Evolutionary conservation across 2,113 vertebrate genomes (phyloP), one percentile per base, ranked within the genome.

Genomic region (Ranitomeya imitator): DNA sequence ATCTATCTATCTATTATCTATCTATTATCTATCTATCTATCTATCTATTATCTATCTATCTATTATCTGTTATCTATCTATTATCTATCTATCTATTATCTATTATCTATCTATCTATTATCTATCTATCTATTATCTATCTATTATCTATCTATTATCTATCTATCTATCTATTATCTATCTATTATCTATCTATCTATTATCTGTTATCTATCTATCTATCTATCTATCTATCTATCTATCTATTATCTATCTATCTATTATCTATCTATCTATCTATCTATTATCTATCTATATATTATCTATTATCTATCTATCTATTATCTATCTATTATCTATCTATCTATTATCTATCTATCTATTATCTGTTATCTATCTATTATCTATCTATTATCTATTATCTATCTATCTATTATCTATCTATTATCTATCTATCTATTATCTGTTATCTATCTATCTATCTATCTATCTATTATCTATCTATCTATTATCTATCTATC

Each of bases 171-270:
- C n/a, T 69, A 69, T 69, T n/a, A n/a, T n/a, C n/a, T n/a, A n/a
- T n/a, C n/a, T n/a, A n/a, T n/a, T n/a, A n/a, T n/a, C n/a, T n/a
- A n/a, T n/a, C n/a, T n/a, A n/a, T n/a, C 65, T 69, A 69, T 69
- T n/a, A n/a, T n/a, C n/a, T n/a, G n/a, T n/a, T 69, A 69, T 69
- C 65, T 69, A 67, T 67, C 63, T 67, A 69, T 69, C 65, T n/a
- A 69, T 69, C 65, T 69, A 69, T 69, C 65, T 69, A 23, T 69
- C 65, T n/a, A 1, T 2, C 63, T 67, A 67, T 67, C 63, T 67
- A 67, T 67, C 63, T 67, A 67, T 67, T n/a, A n/a, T n/a, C n/a
- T n/a, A n/a, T n/a, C n/a, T n/a, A n/a, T n/a, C n/a, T n/a, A n/a
- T n/a, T n/a, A n/a, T n/a, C n/a, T n/a, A n/a, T n/a, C n/a, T n/a